Evolutionary conservation across 2,113 vertebrate species (phyloP), one percentile per base, ranked within the genome.

Genomic region (Hystrix cristata): DNA sequence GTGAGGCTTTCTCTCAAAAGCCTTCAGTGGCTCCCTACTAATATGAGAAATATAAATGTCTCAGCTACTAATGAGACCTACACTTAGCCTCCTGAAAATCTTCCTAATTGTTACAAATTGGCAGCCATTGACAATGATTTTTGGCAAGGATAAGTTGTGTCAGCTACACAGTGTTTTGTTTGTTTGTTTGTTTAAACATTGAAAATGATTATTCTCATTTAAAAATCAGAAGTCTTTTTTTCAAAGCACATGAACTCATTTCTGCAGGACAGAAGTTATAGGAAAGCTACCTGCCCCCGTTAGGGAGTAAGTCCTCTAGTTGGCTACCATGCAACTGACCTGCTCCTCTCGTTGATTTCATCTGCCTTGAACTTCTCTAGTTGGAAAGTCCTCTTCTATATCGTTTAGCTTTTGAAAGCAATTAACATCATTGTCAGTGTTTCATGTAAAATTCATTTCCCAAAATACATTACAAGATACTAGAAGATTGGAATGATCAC

Each of bases 1-100:
- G 31, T 90, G 90, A 51, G 38, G 51, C 1, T 67, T 95, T 57
- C 76, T 48, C 13, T 97, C 64, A 83, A 64, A 96, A 94, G 53
- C 0, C 21, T 83, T 93, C 7, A 0, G 23, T 72, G 27, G 51
- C 38, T 92, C 23, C 55, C n/a, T 46, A 25, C 14, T 64, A 83
- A 79, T 15, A n/a, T 5, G 10, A 11, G 48, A 82, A 74, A 55
- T 76, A 46, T 43, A 65, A 71, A 38, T n/a, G 13, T 88, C n/a
- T 94, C n/a, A 10, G 7, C 10, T 91, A 12, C 13, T 14, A 82
- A 31, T 64, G 83, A 84, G 10, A 94, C 8, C 19, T 60, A 64
- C 0, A 29, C 8, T 2, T 18, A 27, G 11, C 3, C 31, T 90
- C 29, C 43, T 71, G 12, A 59, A 13, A 71, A 11, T 64, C 84